Percentiles rank a stretch among this genome's conserved stretches.
phyloP scores from a whole-genome alignment of 2,113 vertebrate species.

The Oreotrochilus melanogaster region DNA sequence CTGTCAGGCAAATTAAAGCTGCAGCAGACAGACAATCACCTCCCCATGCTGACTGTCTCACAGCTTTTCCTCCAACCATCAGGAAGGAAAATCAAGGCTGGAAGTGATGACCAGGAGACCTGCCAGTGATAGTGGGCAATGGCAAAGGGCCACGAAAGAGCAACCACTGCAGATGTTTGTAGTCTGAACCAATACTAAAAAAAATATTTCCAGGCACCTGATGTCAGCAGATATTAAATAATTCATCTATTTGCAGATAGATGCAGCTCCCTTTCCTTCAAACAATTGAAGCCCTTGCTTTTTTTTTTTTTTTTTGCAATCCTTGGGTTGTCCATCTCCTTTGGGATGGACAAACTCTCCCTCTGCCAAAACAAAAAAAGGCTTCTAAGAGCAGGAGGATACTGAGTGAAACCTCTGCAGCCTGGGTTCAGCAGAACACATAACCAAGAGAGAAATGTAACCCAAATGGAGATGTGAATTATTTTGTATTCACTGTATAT shows the following conservation, averaged over 20 bases:
- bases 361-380: not conserved
- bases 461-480: not conserved
- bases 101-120: not conserved
- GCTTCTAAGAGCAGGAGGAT: not conserved
- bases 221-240: not conserved
- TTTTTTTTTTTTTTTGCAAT: not conserved
- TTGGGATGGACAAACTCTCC: not conserved
- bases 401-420: not conserved
- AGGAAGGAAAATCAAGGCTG: fast-evolving
- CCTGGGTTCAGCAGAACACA: not conserved
- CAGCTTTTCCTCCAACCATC: not conserved
- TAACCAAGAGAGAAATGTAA: not conserved
- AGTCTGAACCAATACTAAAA: not conserved
- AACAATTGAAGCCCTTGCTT: not conserved
- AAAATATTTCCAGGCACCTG: not conserved
- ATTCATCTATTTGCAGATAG: not conserved
- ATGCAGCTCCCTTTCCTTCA: not conserved
- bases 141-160: not conserved
- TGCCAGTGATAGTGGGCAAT: not conserved
- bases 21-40: not conserved
- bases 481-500: not conserved
- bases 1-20: not conserved
- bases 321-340: not conserved
- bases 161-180: not conserved
- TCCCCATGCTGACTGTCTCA: not conserved